Evolutionary conservation across 2,113 vertebrate species (phyloP), one percentile per base, ranked within the genome.

Genomic region (Paedocypris sp.): DNA sequence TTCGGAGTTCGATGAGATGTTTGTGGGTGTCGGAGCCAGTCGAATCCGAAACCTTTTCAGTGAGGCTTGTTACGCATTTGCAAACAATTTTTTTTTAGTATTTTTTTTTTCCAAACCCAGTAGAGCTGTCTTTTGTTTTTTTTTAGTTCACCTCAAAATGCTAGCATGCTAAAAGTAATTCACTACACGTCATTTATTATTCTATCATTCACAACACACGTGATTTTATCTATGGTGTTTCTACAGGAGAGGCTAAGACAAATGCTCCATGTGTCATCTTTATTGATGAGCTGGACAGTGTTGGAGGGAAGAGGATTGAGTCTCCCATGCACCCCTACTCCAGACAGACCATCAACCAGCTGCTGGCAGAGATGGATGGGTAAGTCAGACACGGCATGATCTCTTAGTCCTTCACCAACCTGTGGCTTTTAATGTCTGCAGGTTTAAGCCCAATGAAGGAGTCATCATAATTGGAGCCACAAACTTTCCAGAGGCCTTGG

Each of bases 311-410:
- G 75, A 89, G 95, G 78, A 91, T 97, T 29, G 95, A 99, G 74
- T 99, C 95, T 73, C 92, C 95, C 50, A 97, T 98, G 92, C 95
- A 99, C 74, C 95, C 95, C 1, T 98, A 99, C 78, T 98, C 95
- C 66, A 88, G 94, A 72, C 95, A 99, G 81, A 98, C 95, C 9
- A 99, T 99, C 76, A 99, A 99, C 79, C 94, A 99, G 64, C 89
- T 99, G 7, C 91, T 99, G 71, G 94, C 95, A 70, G 95, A 99
- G 81, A 96, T 99, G 93, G 95, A 98, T 66, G 95, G 95, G 95
- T 97, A 87, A 84, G 68, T 16, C 4, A 18, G 16, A 12, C 1
- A 43, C 41, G 10, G 1, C 36, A 31, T 10, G 13, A n/a, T 6
- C 12, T 13, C 20, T 6, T 16, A 15, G 3, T 20, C n/a, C 9